These are phyloP conservation scores for Mesochorus sp. DNA, from an alignment of 2,888 invertebrate genomes.

Conservation along the genomic window DNA sequence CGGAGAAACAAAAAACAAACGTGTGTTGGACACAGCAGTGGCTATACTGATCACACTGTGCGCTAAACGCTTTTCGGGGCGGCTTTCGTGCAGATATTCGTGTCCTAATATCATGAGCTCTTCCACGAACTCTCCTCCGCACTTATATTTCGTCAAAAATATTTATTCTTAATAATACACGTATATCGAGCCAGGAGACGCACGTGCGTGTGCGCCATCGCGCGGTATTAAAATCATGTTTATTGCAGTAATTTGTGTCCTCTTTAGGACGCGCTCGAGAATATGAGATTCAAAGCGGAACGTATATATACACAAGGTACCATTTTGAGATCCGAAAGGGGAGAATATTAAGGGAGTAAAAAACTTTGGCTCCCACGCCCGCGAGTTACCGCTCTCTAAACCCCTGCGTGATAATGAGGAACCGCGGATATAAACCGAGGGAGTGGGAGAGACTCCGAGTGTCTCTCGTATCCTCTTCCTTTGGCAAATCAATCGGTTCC, in stretches of 20 bases:
- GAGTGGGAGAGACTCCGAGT: no score
- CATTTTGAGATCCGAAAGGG: conserved; percentile 2
- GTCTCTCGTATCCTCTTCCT: conserved; percentile 11
- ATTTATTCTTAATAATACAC: neutral
- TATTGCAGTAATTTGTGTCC: conserved; percentile 75
- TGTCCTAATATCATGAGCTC: conserved; percentile 31
- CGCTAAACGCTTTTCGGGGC: neutral
- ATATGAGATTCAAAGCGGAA: conserved; percentile 48
- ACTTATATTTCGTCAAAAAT: conserved; percentile 1
- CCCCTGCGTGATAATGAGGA: conserved; percentile 67
- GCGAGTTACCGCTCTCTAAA: conserved; percentile 33
- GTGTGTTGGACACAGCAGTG: neutral
- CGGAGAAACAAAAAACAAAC: neutral
- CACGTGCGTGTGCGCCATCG: conserved; percentile 67
- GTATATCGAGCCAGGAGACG: conserved; percentile 46
- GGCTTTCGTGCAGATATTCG: conserved; percentile 43
- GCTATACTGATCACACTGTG: conserved; percentile 30
- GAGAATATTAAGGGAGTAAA: conserved; percentile 5
- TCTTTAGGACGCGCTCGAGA: conserved; percentile 37
- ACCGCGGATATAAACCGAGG: neutral
- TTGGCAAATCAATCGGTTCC: no score
- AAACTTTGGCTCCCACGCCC: conserved; percentile 73
- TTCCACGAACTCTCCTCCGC: conserved; percentile 31
- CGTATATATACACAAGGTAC: conserved; percentile 15
- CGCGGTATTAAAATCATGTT: conserved; percentile 71